These are phyloP conservation scores for Tragelaphus buxtoni DNA, from an alignment of 2,113 vertebrate species.

Conservation along the genomic window DNA sequence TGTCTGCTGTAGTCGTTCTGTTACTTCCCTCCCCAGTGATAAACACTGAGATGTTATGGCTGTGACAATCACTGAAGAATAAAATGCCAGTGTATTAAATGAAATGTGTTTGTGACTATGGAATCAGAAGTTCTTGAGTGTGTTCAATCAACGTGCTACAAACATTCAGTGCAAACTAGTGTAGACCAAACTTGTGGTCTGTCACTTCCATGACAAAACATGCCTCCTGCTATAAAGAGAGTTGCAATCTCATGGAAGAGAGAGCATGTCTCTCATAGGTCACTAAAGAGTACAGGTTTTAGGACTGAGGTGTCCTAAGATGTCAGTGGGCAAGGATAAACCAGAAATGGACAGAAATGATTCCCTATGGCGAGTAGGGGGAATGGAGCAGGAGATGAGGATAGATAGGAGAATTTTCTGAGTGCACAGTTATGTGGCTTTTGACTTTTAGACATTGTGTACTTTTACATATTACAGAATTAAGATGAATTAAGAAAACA, in stretches of 20 bases:
- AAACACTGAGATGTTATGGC: background rate
- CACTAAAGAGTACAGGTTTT: background rate
- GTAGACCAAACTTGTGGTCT: background rate
- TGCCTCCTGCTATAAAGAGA: background rate
- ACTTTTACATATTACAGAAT: background rate
- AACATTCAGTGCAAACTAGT: no score
- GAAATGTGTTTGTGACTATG: background rate
- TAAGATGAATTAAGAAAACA: background rate
- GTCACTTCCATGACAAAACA: background rate
- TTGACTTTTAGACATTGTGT: background rate
- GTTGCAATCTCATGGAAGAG: background rate
- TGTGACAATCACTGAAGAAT: background rate
- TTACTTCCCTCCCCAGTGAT: background rate
- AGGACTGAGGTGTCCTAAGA: background rate
- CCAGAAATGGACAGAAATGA: background rate
- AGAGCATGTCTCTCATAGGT: background rate
- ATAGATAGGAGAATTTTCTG: background rate
- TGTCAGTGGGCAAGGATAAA: background rate
- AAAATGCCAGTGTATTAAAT: background rate
- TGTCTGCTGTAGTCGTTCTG: background rate
- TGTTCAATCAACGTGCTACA: background rate
- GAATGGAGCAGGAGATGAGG: fast-evolving
- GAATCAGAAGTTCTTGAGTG: background rate
- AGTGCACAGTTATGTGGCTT: background rate
- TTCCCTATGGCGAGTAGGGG: fast-evolving